Conservation (phyloP, 1,140 invertebrate species). For the Paramacrobiotus metropolitanus region DNA sequence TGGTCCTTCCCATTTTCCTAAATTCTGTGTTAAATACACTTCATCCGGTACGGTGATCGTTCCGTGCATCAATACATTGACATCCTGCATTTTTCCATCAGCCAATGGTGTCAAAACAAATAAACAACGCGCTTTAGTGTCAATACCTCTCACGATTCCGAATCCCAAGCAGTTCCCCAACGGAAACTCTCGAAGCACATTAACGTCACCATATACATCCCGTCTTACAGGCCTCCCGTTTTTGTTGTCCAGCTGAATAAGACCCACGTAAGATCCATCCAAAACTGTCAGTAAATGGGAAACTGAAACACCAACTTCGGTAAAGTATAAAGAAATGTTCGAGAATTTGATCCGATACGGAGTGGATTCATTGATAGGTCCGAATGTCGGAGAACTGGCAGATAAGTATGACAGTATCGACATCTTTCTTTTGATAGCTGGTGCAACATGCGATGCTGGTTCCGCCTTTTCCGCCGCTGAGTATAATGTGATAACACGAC, state of each 20-base stretch:
- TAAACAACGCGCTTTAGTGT: conserved; percentile 13
- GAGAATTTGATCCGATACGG: neutral
- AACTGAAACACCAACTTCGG: neutral
- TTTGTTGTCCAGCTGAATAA: neutral
- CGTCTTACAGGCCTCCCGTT: neutral
- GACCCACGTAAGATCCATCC: neutral
- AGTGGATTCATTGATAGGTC: neutral
- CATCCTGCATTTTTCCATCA: conserved; percentile 11
- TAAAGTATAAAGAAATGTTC: neutral
- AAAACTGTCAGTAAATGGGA: neutral
- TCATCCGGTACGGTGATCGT: conserved; percentile 16
- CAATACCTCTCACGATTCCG: conserved; percentile 18
- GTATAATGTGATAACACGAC: neutral
- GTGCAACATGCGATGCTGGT: neutral
- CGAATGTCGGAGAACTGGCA: neutral
- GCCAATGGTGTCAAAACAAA: conserved; percentile 17
- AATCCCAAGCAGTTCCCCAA: neutral
- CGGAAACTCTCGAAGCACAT: neutral
- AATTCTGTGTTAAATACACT: conserved; percentile 15
- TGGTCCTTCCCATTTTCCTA: neutral
- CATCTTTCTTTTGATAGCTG: neutral
- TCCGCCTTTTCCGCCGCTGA: neutral
- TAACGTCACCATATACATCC: neutral
- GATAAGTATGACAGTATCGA: neutral
- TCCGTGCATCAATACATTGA: conserved; percentile 18